Conservation (phyloP, 2,888 invertebrate genomes). For the Tineola bisselliella region DNA sequence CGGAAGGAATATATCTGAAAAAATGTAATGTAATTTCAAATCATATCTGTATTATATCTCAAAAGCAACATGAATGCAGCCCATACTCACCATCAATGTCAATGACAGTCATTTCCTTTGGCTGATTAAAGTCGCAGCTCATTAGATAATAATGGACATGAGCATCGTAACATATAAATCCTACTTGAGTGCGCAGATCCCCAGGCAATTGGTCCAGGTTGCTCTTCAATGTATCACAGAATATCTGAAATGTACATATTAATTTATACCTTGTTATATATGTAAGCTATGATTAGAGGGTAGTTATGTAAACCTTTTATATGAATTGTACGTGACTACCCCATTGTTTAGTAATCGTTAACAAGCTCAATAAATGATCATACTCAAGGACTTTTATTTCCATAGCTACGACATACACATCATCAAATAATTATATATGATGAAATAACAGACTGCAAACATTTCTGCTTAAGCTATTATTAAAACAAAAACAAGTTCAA, state of each 20-base stretch:
- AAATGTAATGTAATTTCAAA: not conserved
- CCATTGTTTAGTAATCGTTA: too few species aligned
- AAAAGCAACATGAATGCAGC: not conserved
- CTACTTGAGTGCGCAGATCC: conserved; percentile 92
- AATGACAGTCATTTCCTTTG: conserved; percentile 88
- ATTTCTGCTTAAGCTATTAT: too few species aligned
- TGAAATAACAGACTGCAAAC: too few species aligned
- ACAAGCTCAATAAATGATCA: too few species aligned
- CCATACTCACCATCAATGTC: conserved; percentile 83
- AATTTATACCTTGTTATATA: too few species aligned
- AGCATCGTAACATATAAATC: conserved; percentile 93
- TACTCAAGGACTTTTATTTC: too few species aligned
- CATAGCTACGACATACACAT: too few species aligned
- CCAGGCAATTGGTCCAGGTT: conserved; percentile 92
- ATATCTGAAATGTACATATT: conserved; percentile 67
- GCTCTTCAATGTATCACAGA: conserved; percentile 81
- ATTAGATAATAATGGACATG: conserved; percentile 93
- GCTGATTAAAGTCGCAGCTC: conserved; percentile 78
- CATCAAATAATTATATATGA: too few species aligned
- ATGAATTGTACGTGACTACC: too few species aligned
- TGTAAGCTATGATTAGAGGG: too few species aligned
- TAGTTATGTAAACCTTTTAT: too few species aligned
- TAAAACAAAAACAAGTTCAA: too few species aligned
- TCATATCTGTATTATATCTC: not conserved
- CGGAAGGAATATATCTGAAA: conserved; percentile 90